Evolutionary conservation across 2,113 vertebrate genomes (phyloP).

Genomic region (Thinocorus orbignyianus): DNA sequence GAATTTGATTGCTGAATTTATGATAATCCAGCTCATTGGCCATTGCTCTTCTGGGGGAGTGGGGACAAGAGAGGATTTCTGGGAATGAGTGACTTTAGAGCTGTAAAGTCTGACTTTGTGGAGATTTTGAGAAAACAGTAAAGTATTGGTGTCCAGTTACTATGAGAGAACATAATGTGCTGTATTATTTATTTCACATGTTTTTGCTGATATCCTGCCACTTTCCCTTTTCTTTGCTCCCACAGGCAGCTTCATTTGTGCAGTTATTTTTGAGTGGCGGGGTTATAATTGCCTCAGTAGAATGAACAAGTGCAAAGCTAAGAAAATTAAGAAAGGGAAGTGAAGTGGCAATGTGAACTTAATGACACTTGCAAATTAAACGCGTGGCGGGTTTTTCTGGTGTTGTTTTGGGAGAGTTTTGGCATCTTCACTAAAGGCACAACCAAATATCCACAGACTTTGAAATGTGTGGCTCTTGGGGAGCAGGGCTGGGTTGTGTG

Average conservation of each 20-base stretch:
- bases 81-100: neutral
- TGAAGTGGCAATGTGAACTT: neutral
- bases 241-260: neutral
- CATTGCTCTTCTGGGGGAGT: neutral
- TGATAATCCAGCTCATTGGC: slow-evolving; percentile 23
- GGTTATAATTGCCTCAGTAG: neutral
- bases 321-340: neutral
- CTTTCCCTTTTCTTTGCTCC: neutral
- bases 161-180: neutral
- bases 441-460: neutral
- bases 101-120: neutral
- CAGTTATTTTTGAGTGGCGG: neutral
- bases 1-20: slow-evolving; percentile 40
- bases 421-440: neutral
- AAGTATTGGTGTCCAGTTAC: neutral
- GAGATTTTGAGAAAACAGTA: neutral
- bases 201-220: neutral
- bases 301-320: neutral
- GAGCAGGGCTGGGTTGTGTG: neutral
- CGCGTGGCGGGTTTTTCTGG: no score
- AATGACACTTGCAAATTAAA: neutral
- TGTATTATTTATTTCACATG: neutral
- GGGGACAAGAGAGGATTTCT: neutral
- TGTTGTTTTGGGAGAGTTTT: no score
- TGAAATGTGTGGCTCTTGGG: neutral